These are phyloP conservation scores for Palaemon carinicauda DNA, from an alignment of 1,140 invertebrate species.

Conservation along the genomic window DNA sequence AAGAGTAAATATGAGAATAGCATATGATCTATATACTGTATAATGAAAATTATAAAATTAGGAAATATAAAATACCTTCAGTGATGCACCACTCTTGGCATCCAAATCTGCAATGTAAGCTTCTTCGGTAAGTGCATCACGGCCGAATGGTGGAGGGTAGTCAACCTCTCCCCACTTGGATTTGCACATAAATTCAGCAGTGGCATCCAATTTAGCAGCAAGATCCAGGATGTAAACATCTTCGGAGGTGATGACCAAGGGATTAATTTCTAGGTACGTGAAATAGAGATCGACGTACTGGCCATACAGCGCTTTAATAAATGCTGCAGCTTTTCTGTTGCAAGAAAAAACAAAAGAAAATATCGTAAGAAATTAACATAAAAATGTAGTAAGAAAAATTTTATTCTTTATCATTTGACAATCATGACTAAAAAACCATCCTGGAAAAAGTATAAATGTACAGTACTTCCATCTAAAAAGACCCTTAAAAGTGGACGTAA, in stretches of 20 bases:
- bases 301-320: conserved; percentile 86
- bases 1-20: no score
- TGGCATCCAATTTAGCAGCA: conserved; percentile 97
- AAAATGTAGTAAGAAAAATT: neutral
- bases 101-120: conserved; percentile 99
- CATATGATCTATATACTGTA: no score
- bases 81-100: conserved; percentile 96
- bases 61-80: conserved; percentile 73
- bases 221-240: conserved; percentile 92
- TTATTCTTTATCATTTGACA: neutral
- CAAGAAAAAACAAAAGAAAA: conserved; percentile 43
- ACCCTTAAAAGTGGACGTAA: neutral
- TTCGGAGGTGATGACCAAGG: conserved; percentile 87
- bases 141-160: conserved; percentile 98
- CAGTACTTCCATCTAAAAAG: no score
- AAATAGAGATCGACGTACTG: conserved; percentile 94
- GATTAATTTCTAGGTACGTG: conserved; percentile 99
- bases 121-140: conserved; percentile 95
- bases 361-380: neutral
- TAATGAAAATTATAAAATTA: neutral
- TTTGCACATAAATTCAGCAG: conserved; percentile 97
- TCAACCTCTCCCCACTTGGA: conserved; percentile 94
- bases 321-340: conserved; percentile 79
- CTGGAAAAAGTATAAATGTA: no score
- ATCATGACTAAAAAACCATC: neutral